Evolutionary conservation across 2,797 vertebrate species (phyloP).

Genomic region (Helicolenus hilgendorfi): DNA sequence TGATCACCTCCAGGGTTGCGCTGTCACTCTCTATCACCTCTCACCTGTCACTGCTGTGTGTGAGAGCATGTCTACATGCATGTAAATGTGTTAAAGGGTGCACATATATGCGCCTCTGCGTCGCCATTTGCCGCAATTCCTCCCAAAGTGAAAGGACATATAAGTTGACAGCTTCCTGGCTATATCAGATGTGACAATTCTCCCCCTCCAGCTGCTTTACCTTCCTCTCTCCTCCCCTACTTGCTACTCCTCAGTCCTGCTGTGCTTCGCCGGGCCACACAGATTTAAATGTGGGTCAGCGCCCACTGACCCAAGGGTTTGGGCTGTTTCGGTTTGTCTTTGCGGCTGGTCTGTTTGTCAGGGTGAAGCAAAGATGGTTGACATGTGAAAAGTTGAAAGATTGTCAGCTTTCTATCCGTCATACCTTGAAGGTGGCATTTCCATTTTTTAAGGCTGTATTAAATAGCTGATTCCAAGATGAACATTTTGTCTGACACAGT

Average conservation of each 20-base stretch:
- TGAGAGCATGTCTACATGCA: slow-evolving; percentile 6
- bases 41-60: slow-evolving; percentile 40
- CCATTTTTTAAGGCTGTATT: neutral
- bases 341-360: slow-evolving; percentile 5
- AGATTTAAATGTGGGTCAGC: slow-evolving; percentile 71
- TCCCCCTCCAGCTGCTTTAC: slow-evolving; percentile 45
- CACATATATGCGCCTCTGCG: neutral
- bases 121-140: slow-evolving; percentile 5
- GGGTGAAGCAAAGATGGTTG: slow-evolving; percentile 9
- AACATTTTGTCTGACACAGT: slow-evolving; percentile 21
- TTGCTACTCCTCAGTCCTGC: slow-evolving; percentile 19
- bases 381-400: slow-evolving; percentile 10
- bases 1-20: slow-evolving; percentile 37
- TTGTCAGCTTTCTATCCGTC: neutral
- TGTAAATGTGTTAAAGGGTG: slow-evolving; percentile 23
- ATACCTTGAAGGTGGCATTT: slow-evolving; percentile 3
- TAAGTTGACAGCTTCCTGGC: slow-evolving; percentile 42
- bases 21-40: slow-evolving; percentile 57
- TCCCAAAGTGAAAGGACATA: slow-evolving; percentile 49
- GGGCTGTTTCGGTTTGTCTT: slow-evolving; percentile 12
- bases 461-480: neutral
- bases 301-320: slow-evolving; percentile 31
- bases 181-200: slow-evolving; percentile 64
- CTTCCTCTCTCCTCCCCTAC: slow-evolving; percentile 26
- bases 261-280: slow-evolving; percentile 16